phyloP scores from a whole-genome alignment of 2,797 vertebrate genomes.

The Vireo griseus region DNA sequence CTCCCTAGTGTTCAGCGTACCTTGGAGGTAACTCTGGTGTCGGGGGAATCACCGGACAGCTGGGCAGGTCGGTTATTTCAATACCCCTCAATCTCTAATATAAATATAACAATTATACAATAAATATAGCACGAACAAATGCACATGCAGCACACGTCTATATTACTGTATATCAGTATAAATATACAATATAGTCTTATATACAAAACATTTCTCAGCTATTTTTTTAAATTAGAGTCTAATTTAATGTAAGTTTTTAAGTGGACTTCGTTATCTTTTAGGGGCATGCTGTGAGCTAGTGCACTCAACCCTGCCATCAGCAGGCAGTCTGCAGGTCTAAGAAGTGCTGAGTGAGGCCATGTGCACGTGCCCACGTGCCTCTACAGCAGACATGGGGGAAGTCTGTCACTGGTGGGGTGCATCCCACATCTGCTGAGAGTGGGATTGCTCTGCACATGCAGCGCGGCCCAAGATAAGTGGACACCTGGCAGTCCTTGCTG shows the following conservation, averaged over 20 bases:
- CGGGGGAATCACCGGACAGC: constrained; percentile 79
- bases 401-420: accelerated
- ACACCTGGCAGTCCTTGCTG: not conserved
- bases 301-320: not conserved
- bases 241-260: not conserved
- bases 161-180: constrained; percentile 58
- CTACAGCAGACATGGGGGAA: not conserved
- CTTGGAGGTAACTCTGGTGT: constrained; percentile 83
- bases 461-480: not conserved
- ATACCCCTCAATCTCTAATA: constrained; percentile 82
- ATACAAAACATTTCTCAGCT: not conserved
- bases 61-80: constrained; percentile 83
- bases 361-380: not conserved
- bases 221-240: not conserved
- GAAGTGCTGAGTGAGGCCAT: not conserved
- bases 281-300: not conserved
- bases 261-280: not conserved
- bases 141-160: constrained; percentile 60
- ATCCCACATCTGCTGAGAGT: not conserved
- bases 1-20: constrained; percentile 77
- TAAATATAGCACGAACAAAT: constrained; percentile 76
- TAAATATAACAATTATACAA: constrained; percentile 81
- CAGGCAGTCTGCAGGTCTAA: not conserved
- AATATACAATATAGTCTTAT: constrained; percentile 12
- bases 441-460: not conserved